A percentile compares a stretch with the other conserved stretches of the same genome.
Evolutionary conservation across 2,888 invertebrate species (phyloP).

Genomic region (Lithosia quadra): DNA sequence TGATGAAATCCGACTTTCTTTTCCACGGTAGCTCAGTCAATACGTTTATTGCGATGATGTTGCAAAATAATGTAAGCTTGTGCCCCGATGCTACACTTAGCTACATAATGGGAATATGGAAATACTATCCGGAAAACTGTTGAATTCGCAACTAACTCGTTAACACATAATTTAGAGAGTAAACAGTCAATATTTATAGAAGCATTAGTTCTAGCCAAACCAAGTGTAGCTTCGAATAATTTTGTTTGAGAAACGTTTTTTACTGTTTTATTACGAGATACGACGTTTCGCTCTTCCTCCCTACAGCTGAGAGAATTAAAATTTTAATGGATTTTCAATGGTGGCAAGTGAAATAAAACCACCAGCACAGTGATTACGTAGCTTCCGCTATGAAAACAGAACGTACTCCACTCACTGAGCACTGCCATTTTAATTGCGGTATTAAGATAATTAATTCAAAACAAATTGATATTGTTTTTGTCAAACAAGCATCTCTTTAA

Average conservation of each 20-base stretch:
- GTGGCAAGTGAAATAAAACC: constrained; percentile 65
- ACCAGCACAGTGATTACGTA: constrained; percentile 53
- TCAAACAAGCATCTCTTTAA: constrained; percentile 21
- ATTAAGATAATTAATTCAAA: constrained; percentile 50
- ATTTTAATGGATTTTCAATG: constrained; percentile 68
- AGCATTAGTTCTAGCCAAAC: constrained; percentile 42
- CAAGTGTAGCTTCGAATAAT: constrained; percentile 48
- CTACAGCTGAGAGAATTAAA: constrained; percentile 56
- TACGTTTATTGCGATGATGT: no score
- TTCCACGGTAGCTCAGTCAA: no score
- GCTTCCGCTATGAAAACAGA: constrained; percentile 43
- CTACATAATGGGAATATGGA: background rate
- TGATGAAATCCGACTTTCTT: no score
- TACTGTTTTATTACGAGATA: constrained; percentile 58
- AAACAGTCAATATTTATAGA: constrained; percentile 49
- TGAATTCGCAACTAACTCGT: constrained; percentile 26
- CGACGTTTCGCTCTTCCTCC: constrained; percentile 57
- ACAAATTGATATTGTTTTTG: constrained; percentile 40
- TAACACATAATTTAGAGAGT: constrained; percentile 31
- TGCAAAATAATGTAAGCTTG: no score
- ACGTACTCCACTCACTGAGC: constrained; percentile 23
- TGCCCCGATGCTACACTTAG: no score
- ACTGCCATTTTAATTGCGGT: constrained; percentile 46
- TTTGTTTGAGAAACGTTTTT: constrained; percentile 43
- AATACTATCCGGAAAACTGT: constrained; percentile 22